Base-by-base conservation (phyloP, 2,113 vertebrate genomes). In the Nycticebus coucang region DNA sequence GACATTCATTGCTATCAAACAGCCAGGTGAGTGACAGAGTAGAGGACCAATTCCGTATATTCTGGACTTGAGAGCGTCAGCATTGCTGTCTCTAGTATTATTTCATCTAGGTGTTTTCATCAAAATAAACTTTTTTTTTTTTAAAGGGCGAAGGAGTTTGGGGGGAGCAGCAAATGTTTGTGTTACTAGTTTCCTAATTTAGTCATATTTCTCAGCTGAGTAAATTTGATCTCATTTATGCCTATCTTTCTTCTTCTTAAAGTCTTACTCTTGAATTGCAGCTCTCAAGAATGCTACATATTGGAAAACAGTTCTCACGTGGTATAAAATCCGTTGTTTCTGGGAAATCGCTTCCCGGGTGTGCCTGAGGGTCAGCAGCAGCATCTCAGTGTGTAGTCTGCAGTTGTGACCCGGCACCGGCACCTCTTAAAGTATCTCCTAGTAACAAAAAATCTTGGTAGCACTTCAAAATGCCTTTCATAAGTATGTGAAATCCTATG, bases 21-120 rank as follows among this genome's bases (percentile, higher is more conserved):
- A 64, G 24, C 50, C 24, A 8, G 71, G 55, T 71, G 89, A 74
- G n/a, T 89, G 89, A 59, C 83, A 87, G 2, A 72, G 21, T 28
- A 33, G 69, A 53, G 21, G 15, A 79, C 45, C 78, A 26, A 7
- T 60, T 33, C 80, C 87, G 57, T 69, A 33, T 24, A 1, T 30
- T 3, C 50, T 45, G n/a, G 53, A 86, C 60, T 85, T 87, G 19
- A 64, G 57, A 88, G 53, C 28, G 18, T 35, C 17, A n/a, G 3
- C 26, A 57, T 82, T 68, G 62, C 78, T 72, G n/a, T 68, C 59
- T 90, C n/a, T 50, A 2, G 12, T 82, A 26, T 64, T 92, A 45
- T 45, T 89, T 35, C 45, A 10, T 91, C 57, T 80, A 80, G 68
- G 35, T 93, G 94, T 95, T 97, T 95, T 96, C 92, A 86, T 77